Base-by-base conservation (phyloP, 2,797 vertebrate genomes). In the Chrysocyon brachyurus region DNA sequence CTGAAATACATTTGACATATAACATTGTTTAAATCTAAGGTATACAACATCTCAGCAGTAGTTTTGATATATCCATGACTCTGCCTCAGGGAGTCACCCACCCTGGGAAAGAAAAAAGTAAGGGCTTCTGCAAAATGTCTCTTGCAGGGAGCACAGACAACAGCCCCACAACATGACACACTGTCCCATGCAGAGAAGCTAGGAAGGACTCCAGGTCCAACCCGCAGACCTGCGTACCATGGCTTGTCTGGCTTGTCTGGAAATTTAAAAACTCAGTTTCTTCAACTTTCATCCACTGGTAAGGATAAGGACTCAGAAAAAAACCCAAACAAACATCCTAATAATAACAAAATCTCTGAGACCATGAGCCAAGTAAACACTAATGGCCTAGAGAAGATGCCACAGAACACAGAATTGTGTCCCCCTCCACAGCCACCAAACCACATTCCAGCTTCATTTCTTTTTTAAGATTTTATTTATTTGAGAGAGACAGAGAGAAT, bases 71-170 rank as follows among this genome's bases (percentile, higher is more conserved):
- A 54, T 40, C 7, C 5, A 19, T 36, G 46, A 36, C 73, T 56
- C n/a, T 9, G 61, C 17, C 14, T 17, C 40, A 17, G 40, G 8
- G 0, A 2, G 21, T 54, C 46, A 4, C 24, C 57, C 3, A 68
- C 31, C 33, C 24, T 1, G 5, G 57, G 24, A 26, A 61, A 46
- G 36, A 83, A 36, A 28, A 10, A 46, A 59, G 12, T 28, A 19
- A 83, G 15, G 36, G 21, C 33, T 61, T 83, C 81, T 83, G 36
- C 24, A 28, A 24, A 83, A 63, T 24, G 8, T 17, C 40, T 61
- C 57, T 57, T 83, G 24, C 2, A 2, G 33, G 26, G 16, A 83
- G 5, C 4, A 16, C 10, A 14, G 79, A 61, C 12, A 59, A 36
- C 24, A 46, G 81, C 24, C 46, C 49, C 72, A 28, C 28, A 46